These are phyloP conservation scores for Manduca sexta DNA, from an alignment of 1,140 invertebrate genomes.

Conservation along the genomic window DNA sequence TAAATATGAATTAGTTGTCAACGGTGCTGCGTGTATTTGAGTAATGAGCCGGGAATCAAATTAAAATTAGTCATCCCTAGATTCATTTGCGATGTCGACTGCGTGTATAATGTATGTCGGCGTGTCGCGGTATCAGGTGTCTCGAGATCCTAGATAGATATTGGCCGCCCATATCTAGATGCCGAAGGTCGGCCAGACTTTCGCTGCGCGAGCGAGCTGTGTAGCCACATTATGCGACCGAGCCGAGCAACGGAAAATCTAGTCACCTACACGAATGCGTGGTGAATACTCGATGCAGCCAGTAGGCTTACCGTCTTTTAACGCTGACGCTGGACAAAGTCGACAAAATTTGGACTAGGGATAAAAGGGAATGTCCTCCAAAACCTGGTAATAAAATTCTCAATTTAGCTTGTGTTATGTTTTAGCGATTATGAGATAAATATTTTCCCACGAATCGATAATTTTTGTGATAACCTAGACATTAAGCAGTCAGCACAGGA, in stretches of 20 bases:
- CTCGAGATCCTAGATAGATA: constrained; percentile 39
- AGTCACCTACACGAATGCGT: constrained; percentile 52
- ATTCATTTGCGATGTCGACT: constrained; percentile 7
- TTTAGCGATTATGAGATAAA: no score
- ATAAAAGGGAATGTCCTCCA: no score
- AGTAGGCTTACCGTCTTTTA: no score
- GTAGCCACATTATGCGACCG: constrained; percentile 36
- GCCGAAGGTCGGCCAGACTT: constrained; percentile 67
- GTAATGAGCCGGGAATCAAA: constrained; percentile 1
- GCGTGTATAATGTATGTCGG: no score
- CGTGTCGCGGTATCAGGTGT: constrained; percentile 25
- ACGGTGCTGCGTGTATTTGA: no score
- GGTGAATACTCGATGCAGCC: constrained; percentile 31
- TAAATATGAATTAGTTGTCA: no score
- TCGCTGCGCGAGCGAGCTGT: constrained; percentile 41
- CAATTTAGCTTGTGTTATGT: no score
- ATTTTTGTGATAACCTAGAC: no score
- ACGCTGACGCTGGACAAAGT: background rate
- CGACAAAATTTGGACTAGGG: no score
- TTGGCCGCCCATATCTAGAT: constrained; percentile 56
- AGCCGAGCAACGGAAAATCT: constrained; percentile 54
- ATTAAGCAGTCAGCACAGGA: no score
- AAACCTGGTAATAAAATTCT: no score
- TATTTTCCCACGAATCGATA: no score
- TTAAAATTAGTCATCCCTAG: constrained; percentile 12